Conservation (phyloP, 2,113 vertebrate genomes). For the Paralichthys olivaceus region DNA sequence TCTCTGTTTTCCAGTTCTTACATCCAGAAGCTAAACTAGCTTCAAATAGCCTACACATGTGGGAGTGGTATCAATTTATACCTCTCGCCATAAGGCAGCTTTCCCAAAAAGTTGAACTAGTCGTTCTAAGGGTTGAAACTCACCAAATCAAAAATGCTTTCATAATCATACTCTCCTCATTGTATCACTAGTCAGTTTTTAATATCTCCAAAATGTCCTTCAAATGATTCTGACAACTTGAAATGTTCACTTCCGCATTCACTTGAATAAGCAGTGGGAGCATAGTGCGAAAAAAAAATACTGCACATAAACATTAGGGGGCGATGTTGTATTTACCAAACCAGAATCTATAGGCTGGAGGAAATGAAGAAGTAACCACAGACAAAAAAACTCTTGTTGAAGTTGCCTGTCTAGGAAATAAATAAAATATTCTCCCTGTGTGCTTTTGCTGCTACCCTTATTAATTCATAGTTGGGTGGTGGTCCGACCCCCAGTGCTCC, state of each 20-base stretch:
- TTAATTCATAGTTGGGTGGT: constrained; percentile 50
- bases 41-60: not conserved
- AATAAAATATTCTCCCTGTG: constrained; percentile 2
- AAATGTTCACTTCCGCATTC: not conserved
- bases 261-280: not conserved
- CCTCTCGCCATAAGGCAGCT: too few species aligned
- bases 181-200: not conserved
- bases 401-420: constrained; percentile 2
- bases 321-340: constrained; percentile 1
- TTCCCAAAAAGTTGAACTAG: not conserved
- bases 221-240: not conserved
- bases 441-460: constrained; percentile 29
- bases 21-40: not conserved
- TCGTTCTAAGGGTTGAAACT: not conserved
- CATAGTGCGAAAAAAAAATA: not conserved
- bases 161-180: too few species aligned
- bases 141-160: not conserved
- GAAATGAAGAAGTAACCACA: constrained; percentile 5
- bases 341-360: not conserved
- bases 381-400: constrained; percentile 3
- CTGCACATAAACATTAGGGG: not conserved
- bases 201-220: not conserved
- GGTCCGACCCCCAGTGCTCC: constrained; percentile 25
- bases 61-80: not conserved
- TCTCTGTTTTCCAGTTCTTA: too few species aligned